phyloP scores from a whole-genome alignment of 2,797 vertebrate species.

The Poeciliopsis turneri region DNA sequence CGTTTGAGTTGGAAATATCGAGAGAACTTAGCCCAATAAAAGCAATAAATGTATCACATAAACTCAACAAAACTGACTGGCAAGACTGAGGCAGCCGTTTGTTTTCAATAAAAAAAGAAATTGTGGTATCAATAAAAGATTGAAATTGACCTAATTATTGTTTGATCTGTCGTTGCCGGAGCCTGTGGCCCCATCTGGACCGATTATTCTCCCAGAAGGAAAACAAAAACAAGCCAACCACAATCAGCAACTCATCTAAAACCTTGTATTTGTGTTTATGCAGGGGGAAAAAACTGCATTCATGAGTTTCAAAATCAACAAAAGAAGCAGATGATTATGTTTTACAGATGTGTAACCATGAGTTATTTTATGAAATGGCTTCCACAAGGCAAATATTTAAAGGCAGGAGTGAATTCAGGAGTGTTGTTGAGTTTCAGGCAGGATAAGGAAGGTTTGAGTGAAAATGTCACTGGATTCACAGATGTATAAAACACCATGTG shows the following conservation, averaged over 20 bases:
- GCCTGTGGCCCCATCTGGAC: neutral
- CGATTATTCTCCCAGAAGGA: neutral
- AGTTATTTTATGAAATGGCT: neutral
- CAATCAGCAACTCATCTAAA: neutral
- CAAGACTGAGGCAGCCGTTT: neutral
- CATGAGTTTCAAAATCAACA: neutral
- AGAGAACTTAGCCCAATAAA: neutral
- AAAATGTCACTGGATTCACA: neutral
- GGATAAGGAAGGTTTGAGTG: neutral
- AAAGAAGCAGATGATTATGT: neutral
- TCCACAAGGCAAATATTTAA: neutral
- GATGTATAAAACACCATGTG: neutral
- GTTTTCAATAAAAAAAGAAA: neutral
- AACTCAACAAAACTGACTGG: neutral
- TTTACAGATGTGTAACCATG: neutral
- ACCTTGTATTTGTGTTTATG: neutral
- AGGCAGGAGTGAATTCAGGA: neutral
- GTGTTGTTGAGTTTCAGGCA: neutral
- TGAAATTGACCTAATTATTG: neutral
- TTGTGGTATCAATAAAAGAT: neutral
- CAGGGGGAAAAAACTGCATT: neutral
- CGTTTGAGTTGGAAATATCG: neutral
- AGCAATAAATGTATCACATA: neutral
- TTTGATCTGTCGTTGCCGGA: neutral
- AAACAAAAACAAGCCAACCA: neutral